Conservation (phyloP, 2,797 vertebrate genomes). For the Otolemur crassicaudatus region DNA sequence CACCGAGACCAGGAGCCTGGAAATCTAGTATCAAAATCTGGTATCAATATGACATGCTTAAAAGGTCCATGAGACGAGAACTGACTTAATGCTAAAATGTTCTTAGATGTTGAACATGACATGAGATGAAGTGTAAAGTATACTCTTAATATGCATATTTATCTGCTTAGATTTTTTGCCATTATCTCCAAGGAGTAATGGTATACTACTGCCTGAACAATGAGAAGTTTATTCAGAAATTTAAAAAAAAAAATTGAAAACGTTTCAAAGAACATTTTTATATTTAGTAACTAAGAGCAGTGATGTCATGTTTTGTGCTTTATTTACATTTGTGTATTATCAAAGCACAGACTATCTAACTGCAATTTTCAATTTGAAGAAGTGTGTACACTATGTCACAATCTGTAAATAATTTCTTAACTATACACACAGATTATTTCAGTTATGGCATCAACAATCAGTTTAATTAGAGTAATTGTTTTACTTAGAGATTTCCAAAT, state of each 20-base stretch:
- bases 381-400: not conserved
- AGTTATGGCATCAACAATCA: not conserved
- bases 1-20: too few relatives aligned
- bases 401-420: not conserved
- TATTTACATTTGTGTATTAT: not conserved
- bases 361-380: not conserved
- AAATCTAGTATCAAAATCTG: too few relatives aligned
- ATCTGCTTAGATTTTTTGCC: not conserved
- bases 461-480: not conserved
- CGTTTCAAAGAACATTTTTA: not conserved
- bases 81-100: not conserved
- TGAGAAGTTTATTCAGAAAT: not conserved
- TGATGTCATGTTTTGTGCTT: not conserved
- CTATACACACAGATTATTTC: not conserved
- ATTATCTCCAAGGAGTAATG: not conserved
- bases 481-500: slow-evolving; percentile 4
- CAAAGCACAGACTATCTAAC: not conserved
- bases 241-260: not conserved
- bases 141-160: not conserved
- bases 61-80: not conserved
- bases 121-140: not conserved
- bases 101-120: not conserved
- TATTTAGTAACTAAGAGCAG: not conserved
- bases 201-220: not conserved
- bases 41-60: not conserved